Percentiles rank a stretch among this genome's conserved stretches.
Conservation (phyloP, 2,113 vertebrate genomes). For the Acanthisitta chloris region DNA sequence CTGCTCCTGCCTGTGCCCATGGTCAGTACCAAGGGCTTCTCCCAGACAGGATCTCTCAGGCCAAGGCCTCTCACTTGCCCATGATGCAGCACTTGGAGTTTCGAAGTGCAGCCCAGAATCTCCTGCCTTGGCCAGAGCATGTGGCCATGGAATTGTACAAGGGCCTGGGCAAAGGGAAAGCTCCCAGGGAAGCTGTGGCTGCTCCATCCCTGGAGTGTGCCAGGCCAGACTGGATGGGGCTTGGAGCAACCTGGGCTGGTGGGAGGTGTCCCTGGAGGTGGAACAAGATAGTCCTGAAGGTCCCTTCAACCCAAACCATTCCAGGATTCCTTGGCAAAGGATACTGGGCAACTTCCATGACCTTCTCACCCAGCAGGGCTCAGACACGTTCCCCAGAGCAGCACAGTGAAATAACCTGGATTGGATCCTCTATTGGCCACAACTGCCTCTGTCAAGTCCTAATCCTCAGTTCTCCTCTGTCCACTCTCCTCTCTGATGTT, state of each 20-base stretch:
- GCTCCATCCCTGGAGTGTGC: neutral
- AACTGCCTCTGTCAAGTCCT: neutral
- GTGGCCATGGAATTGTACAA: neutral
- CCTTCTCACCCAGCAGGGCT: neutral
- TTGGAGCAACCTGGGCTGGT: neutral
- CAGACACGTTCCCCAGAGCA: neutral
- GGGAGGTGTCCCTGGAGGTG: neutral
- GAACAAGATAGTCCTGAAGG: neutral
- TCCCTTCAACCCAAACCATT: neutral
- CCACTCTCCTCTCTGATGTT: neutral
- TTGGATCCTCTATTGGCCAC: neutral
- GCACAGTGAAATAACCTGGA: neutral
- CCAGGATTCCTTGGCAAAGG: rapidly evolving
- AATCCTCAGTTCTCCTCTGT: neutral
- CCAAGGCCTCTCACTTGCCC: neutral
- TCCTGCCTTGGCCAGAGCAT: neutral
- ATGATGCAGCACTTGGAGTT: neutral
- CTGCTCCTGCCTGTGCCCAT: neutral
- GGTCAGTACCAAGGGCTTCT: neutral
- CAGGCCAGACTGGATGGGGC: rapidly evolving
- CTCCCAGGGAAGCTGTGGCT: neutral
- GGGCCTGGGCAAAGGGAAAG: neutral
- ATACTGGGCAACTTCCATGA: neutral
- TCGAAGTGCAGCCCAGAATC: neutral
- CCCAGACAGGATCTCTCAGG: neutral